Base-by-base conservation (phyloP, 2,888 invertebrate species). In the Cerceris rybyensis region DNA sequence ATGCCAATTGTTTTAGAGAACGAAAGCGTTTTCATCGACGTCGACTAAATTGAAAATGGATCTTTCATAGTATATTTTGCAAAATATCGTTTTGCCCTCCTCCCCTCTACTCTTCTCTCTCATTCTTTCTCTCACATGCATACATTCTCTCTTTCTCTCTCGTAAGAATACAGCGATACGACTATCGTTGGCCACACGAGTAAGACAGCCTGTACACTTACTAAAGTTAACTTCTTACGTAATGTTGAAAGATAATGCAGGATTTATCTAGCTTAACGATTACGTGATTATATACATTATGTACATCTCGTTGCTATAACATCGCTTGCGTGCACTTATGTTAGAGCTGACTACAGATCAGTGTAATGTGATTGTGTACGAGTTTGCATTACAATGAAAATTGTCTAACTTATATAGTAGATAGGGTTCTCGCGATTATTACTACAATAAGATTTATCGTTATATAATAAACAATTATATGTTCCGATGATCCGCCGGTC, bases 211-310 rank as follows among this genome's bases (percentile, higher is more conserved):
- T 91, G 88, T 90, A 90, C 89, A 91, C 86, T 87, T 83, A 86
- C 87, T 90, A 89, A 89, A 89, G 86, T 80, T 86, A 87, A 87
- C 80, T 76, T 84, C 85, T 90, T 90, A 84, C 82, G 80, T 75
- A 83, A 87, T 88, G 86, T 88, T 90, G 85, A 90, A 90, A 90
- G 90, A 89, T 88, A 89, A 90, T 90, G 89, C 86, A 90, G 84
- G 80, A 88, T 83, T 81, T 87, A 84, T 81, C 89, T 91, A 91
- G 73, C 90, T 89, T 90, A 89, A 82, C 78, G 84, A 77, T 85
- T 85, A 88, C 78, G 86, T 85, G 82, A 84, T 86, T 90, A 90
- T 91, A 83, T 91, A 91, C 91, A 91, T 76, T 92, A 91, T 92
- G 81, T 92, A 92, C 92, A 92, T 82, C 75, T 81, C 83, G 85